Evolutionary conservation across 2,888 invertebrate genomes (phyloP).

Genomic region (Oxystoma pomonae): DNA sequence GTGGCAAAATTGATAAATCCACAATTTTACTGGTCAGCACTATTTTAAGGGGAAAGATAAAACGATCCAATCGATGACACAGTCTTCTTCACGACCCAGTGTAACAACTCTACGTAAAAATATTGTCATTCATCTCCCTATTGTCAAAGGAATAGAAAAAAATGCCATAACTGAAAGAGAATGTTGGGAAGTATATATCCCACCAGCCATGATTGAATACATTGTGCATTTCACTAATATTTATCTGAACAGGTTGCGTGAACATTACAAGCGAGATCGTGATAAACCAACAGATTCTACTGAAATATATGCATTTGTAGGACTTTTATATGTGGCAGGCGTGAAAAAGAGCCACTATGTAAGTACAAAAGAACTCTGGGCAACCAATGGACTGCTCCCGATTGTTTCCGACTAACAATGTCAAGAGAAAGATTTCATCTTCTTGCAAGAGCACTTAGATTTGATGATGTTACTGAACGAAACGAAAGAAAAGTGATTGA

Average conservation of each 20-base stretch:
- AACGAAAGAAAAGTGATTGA: not conserved
- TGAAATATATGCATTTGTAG: too few relatives aligned
- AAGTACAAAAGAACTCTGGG: too few relatives aligned
- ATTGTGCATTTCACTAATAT: too few relatives aligned
- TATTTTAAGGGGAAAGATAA: slow-evolving; percentile 1
- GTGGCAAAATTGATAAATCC: not conserved
- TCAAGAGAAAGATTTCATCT: not conserved
- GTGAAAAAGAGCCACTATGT: too few relatives aligned
- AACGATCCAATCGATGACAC: not conserved
- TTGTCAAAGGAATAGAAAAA: too few relatives aligned
- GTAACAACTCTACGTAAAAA: not conserved
- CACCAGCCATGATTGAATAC: too few relatives aligned
- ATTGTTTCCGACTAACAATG: slow-evolving; percentile 1
- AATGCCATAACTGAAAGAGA: too few relatives aligned
- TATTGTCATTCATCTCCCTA: not conserved
- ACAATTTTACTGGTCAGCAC: slow-evolving; percentile 1
- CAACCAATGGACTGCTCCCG: slow-evolving; percentile 4
- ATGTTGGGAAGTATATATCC: too few relatives aligned
- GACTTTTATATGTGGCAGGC: too few relatives aligned
- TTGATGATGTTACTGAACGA: not conserved
- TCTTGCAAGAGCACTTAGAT: not conserved
- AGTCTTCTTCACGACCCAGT: not conserved
- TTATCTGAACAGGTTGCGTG: too few relatives aligned
- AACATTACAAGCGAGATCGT: too few relatives aligned
- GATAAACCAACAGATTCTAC: too few relatives aligned